phyloP scores from a whole-genome alignment of 2,113 vertebrate species.

The Vidua macroura region DNA sequence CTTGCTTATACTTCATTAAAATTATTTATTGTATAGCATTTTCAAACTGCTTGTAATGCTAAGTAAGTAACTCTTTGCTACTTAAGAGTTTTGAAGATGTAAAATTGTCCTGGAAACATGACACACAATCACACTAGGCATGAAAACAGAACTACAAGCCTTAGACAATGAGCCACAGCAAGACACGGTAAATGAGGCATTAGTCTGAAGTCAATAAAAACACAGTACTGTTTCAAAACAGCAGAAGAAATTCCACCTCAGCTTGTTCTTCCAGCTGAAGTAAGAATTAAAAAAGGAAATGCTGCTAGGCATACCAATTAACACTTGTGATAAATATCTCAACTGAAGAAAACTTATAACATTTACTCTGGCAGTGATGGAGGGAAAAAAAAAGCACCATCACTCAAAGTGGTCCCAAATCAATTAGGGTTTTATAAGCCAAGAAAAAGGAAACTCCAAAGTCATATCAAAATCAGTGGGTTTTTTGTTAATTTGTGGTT shows the following conservation, averaged over 20 bases:
- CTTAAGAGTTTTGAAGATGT: background rate
- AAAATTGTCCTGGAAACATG: background rate
- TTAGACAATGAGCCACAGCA: background rate
- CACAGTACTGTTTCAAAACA: background rate
- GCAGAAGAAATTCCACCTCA: background rate
- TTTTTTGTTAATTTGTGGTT: accelerated
- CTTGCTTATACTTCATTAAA: background rate
- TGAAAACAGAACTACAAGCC: background rate
- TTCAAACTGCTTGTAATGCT: background rate
- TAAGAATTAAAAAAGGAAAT: background rate
- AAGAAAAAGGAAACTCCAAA: background rate
- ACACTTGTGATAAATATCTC: background rate
- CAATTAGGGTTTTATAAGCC: background rate
- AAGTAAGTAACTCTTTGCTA: background rate
- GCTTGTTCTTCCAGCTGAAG: background rate
- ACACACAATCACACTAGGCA: background rate
- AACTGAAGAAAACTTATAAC: background rate
- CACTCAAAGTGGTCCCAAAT: background rate
- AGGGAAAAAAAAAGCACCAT: background rate
- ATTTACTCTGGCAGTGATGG: background rate
- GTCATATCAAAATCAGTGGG: background rate
- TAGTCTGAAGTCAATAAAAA: background rate
- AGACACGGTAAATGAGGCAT: background rate
- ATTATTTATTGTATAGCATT: background rate
- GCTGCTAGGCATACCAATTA: background rate